These are phyloP conservation scores for Pseudochirops corinnae DNA, from an alignment of 2,797 vertebrate genomes.

Conservation along the genomic window DNA sequence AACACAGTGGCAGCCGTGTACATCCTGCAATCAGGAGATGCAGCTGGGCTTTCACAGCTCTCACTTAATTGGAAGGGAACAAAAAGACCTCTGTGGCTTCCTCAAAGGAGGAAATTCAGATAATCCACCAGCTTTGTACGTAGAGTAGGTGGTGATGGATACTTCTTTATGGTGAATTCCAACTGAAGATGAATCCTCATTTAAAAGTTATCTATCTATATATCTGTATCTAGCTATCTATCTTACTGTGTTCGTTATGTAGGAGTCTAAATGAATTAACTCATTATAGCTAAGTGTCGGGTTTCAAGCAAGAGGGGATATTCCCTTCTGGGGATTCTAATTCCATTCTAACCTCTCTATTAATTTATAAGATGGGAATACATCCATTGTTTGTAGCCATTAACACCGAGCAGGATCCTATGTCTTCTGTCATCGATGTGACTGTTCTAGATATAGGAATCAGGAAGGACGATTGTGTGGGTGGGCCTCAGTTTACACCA, in stretches of 20 bases:
- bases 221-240: too few species aligned
- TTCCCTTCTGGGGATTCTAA: conserved; percentile 70
- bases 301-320: conserved; percentile 32
- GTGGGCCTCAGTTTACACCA: conserved; percentile 13
- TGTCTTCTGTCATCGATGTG: conserved; percentile 9
- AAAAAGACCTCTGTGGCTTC: conserved; percentile 69
- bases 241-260: conserved; percentile 29
- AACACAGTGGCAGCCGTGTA: not conserved
- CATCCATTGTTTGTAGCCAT: conserved; percentile 42
- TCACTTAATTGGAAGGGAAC: conserved; percentile 72
- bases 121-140: conserved; percentile 66
- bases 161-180: conserved; percentile 47
- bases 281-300: conserved; percentile 40
- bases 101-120: conserved; percentile 69
- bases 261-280: conserved; percentile 59
- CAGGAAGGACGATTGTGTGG: not conserved
- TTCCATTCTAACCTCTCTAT: conserved; percentile 75
- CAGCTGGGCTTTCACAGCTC: conserved; percentile 78
- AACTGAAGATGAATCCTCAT: too few species aligned
- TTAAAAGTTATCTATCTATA: too few species aligned
- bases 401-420: not conserved
- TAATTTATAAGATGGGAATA: conserved; percentile 76
- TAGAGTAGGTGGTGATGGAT: conserved; percentile 36
- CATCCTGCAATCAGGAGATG: conserved; percentile 56
- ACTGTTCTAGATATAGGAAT: conserved; percentile 40